phyloP scores from a whole-genome alignment of 2,113 vertebrate genomes.

The Ptilonorhynchus violaceus region DNA sequence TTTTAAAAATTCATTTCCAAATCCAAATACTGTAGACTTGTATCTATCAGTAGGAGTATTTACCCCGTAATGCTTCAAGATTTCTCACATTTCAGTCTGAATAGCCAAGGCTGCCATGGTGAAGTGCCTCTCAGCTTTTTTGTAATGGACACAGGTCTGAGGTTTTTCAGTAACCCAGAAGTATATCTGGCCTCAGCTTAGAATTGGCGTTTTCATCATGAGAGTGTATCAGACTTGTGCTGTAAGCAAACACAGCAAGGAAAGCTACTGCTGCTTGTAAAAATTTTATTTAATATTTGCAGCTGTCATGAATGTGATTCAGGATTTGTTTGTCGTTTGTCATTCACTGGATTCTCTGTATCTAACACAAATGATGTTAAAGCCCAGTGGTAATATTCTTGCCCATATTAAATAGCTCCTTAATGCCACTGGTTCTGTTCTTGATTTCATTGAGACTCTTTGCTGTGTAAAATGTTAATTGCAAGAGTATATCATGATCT shows the following conservation, averaged over 20 bases:
- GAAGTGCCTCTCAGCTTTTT: background rate
- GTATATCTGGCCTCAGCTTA: accelerated
- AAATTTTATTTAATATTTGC: background rate
- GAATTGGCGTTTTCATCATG: background rate
- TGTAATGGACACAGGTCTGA: background rate
- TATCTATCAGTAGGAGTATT: background rate
- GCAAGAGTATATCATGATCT: background rate
- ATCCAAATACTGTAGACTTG: background rate
- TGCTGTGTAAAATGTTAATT: background rate
- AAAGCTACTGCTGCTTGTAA: background rate
- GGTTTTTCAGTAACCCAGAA: background rate
- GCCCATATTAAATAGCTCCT: background rate
- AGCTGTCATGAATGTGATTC: background rate
- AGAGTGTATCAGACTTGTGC: background rate
- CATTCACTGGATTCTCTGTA: background rate
- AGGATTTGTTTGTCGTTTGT: background rate
- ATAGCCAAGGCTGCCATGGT: background rate
- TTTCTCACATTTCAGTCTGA: background rate
- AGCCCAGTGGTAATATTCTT: background rate
- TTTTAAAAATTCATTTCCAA: conserved; percentile 34
- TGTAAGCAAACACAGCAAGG: background rate
- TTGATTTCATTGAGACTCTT: background rate
- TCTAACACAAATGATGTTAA: background rate
- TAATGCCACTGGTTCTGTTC: background rate
- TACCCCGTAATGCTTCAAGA: background rate